Evolutionary conservation across 2,797 vertebrate species (phyloP), one percentile per base, ranked within the genome.

Genomic region (Sebastes vulpes): DNA sequence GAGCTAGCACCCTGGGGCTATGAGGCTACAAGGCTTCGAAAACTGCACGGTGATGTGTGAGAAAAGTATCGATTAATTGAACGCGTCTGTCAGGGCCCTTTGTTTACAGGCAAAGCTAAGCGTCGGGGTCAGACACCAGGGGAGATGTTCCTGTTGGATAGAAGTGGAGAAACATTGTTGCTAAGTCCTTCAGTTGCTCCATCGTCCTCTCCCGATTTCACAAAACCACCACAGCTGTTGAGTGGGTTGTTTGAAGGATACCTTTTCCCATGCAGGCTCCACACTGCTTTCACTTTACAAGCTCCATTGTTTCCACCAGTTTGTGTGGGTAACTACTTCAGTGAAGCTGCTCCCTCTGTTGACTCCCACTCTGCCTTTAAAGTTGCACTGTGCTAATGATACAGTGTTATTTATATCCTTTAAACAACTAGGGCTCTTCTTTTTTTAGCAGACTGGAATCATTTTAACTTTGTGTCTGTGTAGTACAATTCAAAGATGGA

Each of bases 21-120:
- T 20, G 26, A 81, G 38, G 42, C 46, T 50, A 50, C 8, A 1
- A 29, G 54, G 16, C 23, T 72, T 54, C 60, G 25, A 66, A 79
- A 82, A 79, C 59, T 64, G 60, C 75, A 81, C 3, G 12, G 3
- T 53, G 72, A 78, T 86, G 53, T 83, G 81, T 75, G 77, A 78
- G 80, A 76, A 86, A 72, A 73, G 42, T 72, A 85, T 85, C 58
- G 86, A 93, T 92, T 91, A 83, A 91, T 91, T 89, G 78, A 83
- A 81, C 9, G 0, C 5, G 58, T 81, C 88, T 85, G 78, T 84
- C 70, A 75, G 77, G 74, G 50, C 35, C 54, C 57, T 85, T 83
- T 92, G 83, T 90, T 93, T 91, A 82, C 90, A 85, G 79, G 74
- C 72, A 69, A 86, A 83, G 85, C 77, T 85, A 83, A 89, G 84